Evolutionary conservation across 1,140 invertebrate genomes (phyloP), one percentile per base, ranked within the genome.

Genomic region (Polyergus mexicanus): DNA sequence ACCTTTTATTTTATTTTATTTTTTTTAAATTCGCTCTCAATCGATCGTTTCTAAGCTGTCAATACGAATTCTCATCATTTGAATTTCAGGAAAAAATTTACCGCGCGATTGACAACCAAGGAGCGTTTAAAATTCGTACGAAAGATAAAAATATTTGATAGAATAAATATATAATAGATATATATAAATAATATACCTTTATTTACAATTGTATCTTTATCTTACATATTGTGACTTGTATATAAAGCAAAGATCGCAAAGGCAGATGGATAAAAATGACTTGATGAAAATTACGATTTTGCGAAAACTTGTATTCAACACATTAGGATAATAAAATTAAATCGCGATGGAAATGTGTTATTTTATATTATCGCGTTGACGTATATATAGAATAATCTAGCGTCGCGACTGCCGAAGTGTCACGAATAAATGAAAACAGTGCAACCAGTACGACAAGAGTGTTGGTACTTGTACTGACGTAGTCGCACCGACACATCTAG

Each of bases 341-440:
- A 32, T 69, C 47, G 22, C 22, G 4, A 0, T 19, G 28, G 0
- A 47, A 60, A 28, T 22, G 7, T 81, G 60, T 32, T 69, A 81
- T 11, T 13, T 1, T 4, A 16, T 47, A 16, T 60, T 56, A 28
- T 54, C 44, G 19, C 11, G 25, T 60, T 28, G 35, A 41, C 38
- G 35, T 1, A 8, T 60, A 8, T 60, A 19, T 32, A 22, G 11
- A 19, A 32, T 54, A 58, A 72, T 83, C 47, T 60, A 62, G 54
- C 19, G 19, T 60, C 6, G 51, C 54, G 56, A 74, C 62, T 83
- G 58, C n/a, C 51, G 41, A 47, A 83, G 74, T 74, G 62, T 22
- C 78, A 32, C 68, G 54, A 35, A 83, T 72, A 74, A 83, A 83
- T 72, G 32, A 60, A 83, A 72, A 60, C 19, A 11, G 28, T n/a